Conservation (phyloP, 1,140 invertebrate species). For the Cotesia chilonis region DNA sequence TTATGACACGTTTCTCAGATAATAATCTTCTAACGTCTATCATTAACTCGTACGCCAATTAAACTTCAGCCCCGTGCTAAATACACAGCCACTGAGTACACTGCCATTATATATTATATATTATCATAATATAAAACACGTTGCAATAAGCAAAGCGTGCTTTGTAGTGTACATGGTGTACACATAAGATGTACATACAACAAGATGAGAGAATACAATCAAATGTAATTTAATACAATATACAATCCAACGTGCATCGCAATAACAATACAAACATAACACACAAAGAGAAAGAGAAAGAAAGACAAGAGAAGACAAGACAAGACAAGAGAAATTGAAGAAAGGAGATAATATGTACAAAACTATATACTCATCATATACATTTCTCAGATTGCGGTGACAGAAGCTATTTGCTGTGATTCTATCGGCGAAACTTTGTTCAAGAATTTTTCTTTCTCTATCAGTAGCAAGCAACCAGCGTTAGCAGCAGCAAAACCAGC, state of each 20-base stretch:
- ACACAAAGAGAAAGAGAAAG: background rate
- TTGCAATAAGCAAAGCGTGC: no score
- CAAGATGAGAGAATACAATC: background rate
- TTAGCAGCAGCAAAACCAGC: constrained; percentile 4
- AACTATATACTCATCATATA: background rate
- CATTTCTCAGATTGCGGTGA: constrained; percentile 22
- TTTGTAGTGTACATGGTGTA: background rate
- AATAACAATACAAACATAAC: no score
- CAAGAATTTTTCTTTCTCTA: constrained; percentile 16
- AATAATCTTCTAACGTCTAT: constrained; percentile 24
- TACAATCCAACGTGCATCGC: no score
- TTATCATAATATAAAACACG: no score
- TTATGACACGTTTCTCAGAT: constrained; percentile 24
- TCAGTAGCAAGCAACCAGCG: constrained; percentile 13
- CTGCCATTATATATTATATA: no score
- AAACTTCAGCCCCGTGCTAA: constrained; percentile 7
- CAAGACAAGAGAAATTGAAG: background rate
- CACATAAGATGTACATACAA: background rate
- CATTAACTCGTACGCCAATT: constrained; percentile 26
- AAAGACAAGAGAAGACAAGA: background rate
- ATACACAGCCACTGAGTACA: no score
- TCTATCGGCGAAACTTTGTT: constrained; percentile 20
- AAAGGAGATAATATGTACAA: background rate
- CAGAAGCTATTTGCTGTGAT: constrained; percentile 26
- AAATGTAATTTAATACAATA: background rate